Percentiles rank a stretch among this genome's conserved stretches.
Evolutionary conservation across 2,888 invertebrate genomes (phyloP).

Genomic region (Pachymerium ferrugineum): DNA sequence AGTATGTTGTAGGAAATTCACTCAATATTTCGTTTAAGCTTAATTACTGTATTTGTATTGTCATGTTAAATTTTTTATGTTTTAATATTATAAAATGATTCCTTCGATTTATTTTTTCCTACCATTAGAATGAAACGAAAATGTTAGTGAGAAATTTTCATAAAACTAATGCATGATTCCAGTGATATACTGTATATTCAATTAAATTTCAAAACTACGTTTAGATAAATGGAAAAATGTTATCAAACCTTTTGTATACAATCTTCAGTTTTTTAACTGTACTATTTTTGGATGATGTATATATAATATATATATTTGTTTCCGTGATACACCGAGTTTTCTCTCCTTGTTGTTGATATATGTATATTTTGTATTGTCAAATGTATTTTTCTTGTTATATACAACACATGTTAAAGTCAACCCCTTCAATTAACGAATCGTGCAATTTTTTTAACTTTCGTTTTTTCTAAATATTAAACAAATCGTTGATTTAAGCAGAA

Average conservation of each 20-base stretch:
- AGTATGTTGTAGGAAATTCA: too few relatives aligned
- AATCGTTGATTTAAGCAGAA: not conserved
- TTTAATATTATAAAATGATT: not conserved
- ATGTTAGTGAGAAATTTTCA: not conserved
- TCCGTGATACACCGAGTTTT: not conserved
- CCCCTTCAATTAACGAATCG: not conserved
- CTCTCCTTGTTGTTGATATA: slow-evolving; percentile 14
- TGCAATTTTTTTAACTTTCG: not conserved
- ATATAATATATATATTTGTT: not conserved
- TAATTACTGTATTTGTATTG: not conserved
- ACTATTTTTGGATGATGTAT: not conserved
- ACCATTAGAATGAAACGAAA: too few relatives aligned
- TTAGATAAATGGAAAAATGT: too few relatives aligned
- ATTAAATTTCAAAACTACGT: too few relatives aligned
- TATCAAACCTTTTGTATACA: too few relatives aligned
- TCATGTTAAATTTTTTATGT: not conserved
- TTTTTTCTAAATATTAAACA: not conserved
- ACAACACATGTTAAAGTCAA: not conserved
- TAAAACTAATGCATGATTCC: not conserved
- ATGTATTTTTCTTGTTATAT: slow-evolving; percentile 11
- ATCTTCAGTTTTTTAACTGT: slow-evolving; percentile 11
- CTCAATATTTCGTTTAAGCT: too few relatives aligned
- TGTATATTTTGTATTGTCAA: slow-evolving; percentile 5
- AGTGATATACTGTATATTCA: too few relatives aligned
- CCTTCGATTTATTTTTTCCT: not conserved